Percentiles rank a stretch among this genome's conserved stretches.
phyloP scores from a whole-genome alignment of 2,113 vertebrate species.

The Tragulus kanchil region DNA sequence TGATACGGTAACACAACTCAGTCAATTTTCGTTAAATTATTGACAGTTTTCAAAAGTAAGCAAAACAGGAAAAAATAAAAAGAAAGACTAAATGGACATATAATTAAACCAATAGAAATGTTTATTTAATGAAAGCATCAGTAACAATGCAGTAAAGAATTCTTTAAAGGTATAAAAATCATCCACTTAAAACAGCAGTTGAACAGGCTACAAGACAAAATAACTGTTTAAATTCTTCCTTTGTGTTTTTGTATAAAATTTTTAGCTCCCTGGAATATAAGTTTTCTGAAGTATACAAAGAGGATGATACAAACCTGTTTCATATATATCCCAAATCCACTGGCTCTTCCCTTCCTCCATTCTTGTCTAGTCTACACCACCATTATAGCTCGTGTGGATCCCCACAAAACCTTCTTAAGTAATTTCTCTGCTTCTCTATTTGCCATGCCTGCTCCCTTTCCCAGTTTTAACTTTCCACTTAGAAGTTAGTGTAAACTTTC shows the following conservation, averaged over 20 bases:
- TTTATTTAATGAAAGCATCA: not conserved
- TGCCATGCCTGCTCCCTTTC: not conserved
- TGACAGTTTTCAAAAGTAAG: constrained; percentile 12
- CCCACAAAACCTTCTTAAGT: not conserved
- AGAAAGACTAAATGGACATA: not conserved
- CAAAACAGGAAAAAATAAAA: not conserved
- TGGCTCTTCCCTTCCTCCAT: not conserved
- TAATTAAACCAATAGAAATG: not conserved
- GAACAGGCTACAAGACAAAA: not conserved
- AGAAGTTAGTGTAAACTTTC: not conserved
- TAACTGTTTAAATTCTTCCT: not conserved
- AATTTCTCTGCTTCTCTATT: not conserved
- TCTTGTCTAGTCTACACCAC: not conserved
- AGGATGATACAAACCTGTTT: not conserved
- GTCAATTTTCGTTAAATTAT: not conserved
- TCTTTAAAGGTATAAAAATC: not conserved
- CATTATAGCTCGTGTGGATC: not conserved
- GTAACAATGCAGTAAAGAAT: not conserved
- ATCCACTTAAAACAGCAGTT: not conserved
- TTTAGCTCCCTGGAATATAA: not conserved
- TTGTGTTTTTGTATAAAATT: not conserved
- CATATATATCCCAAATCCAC: not conserved
- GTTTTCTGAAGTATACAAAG: not conserved
- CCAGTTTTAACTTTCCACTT: not conserved
- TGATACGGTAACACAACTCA: not conserved